phyloP scores from a whole-genome alignment of 2,113 vertebrate genomes.

The Notarius quadriscutis region DNA sequence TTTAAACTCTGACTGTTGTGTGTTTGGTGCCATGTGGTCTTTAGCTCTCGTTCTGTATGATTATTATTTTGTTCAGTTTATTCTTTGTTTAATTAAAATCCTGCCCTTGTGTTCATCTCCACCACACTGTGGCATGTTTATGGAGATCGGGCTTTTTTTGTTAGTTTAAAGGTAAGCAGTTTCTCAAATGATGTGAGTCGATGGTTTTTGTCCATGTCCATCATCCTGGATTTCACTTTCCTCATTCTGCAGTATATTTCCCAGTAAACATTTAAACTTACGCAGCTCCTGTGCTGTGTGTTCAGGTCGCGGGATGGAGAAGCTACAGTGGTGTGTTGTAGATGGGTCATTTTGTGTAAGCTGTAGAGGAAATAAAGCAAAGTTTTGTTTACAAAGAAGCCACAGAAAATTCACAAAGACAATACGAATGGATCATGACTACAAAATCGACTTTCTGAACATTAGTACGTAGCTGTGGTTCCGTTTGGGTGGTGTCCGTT shows the following conservation, averaged over 20 bases:
- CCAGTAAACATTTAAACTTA: conserved; percentile 59
- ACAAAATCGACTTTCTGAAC: not conserved
- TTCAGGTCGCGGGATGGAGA: conserved; percentile 59
- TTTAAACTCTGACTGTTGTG: not conserved
- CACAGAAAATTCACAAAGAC: not conserved
- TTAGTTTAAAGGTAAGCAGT: not conserved
- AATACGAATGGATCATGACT: not conserved
- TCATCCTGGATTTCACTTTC: not conserved
- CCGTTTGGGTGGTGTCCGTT: no score
- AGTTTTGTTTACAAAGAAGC: not conserved
- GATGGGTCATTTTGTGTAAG: conserved; percentile 50
- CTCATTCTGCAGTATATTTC: not conserved
- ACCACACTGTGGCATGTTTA: not conserved
- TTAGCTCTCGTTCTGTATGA: no score
- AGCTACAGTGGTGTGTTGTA: conserved; percentile 62
- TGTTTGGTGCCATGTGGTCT: not conserved
- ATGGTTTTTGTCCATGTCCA: no score
- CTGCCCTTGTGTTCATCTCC: not conserved
- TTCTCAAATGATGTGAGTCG: not conserved
- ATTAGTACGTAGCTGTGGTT: not conserved
- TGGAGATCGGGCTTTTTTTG: not conserved
- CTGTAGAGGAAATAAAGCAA: conserved; percentile 7
- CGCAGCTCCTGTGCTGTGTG: conserved; percentile 75
- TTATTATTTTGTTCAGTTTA: not conserved
- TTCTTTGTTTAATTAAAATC: not conserved